Evolutionary conservation across 2,113 vertebrate species (phyloP).

Genomic region (Promerops cafer): DNA sequence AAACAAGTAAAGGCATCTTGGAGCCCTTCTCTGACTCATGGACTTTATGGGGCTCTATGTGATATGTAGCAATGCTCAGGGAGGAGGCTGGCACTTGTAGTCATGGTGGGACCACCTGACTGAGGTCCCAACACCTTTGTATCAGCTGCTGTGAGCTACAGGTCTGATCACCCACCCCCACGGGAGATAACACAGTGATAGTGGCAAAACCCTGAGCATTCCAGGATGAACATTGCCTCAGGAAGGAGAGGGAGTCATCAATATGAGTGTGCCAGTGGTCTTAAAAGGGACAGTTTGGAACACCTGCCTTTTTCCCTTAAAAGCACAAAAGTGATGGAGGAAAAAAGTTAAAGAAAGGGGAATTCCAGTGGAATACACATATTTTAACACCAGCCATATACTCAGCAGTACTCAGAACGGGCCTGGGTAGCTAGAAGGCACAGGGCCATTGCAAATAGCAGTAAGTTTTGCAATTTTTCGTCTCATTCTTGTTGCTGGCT

Average conservation of each 20-base stretch:
- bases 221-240: neutral
- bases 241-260: neutral
- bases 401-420: neutral
- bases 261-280: neutral
- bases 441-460: neutral
- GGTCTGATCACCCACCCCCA: neutral
- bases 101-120: neutral
- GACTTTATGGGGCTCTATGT: neutral
- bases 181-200: fast-evolving
- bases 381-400: neutral
- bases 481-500: neutral
- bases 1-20: neutral
- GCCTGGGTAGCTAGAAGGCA: neutral
- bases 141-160: fast-evolving
- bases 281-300: neutral
- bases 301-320: neutral
- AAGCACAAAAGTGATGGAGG: neutral
- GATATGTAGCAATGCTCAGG: too few relatives aligned
- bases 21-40: neutral
- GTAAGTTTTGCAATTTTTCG: slow-evolving; percentile 28
- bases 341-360: neutral
- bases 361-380: slow-evolving; percentile 16
- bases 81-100: neutral
- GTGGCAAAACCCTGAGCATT: neutral
- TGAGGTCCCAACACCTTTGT: neutral